Conservation (phyloP, 2,888 invertebrate genomes). For the Liposcelis brunnea region DNA sequence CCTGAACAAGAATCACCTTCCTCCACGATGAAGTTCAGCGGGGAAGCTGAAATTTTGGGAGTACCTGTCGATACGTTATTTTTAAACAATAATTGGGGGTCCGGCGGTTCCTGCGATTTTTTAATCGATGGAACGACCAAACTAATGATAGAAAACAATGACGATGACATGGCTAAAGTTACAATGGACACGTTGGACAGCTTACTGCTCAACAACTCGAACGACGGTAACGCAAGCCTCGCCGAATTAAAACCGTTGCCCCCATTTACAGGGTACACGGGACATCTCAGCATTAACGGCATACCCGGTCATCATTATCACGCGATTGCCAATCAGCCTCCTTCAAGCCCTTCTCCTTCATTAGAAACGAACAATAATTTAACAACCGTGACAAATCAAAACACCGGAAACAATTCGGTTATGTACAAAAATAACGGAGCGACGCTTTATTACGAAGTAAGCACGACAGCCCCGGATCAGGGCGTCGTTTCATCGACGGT, state of each 20-base stretch:
- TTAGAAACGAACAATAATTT: slow-evolving; percentile 21
- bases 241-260: slow-evolving; percentile 74
- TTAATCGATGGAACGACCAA: slow-evolving; percentile 38
- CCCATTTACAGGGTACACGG: slow-evolving; percentile 73
- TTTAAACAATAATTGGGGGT: slow-evolving; percentile 51
- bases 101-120: slow-evolving; percentile 33
- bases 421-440: slow-evolving; percentile 12
- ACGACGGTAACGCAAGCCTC: slow-evolving; percentile 43
- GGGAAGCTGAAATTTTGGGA: slow-evolving; percentile 20
- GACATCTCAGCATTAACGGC: slow-evolving; percentile 71
- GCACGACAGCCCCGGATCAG: slow-evolving; percentile 21
- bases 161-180: slow-evolving; percentile 25
- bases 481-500: slow-evolving; percentile 31
- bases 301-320: slow-evolving; percentile 78
- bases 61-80: slow-evolving; percentile 45
- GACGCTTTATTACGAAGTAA: slow-evolving; percentile 21
- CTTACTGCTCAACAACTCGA: slow-evolving; percentile 35
- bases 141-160: slow-evolving; percentile 19
- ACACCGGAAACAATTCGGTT: slow-evolving; percentile 25
- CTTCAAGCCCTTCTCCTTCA: slow-evolving; percentile 24
- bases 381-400: slow-evolving; percentile 22
- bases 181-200: slow-evolving; percentile 55
- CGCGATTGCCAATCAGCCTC: slow-evolving; percentile 44
- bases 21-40: slow-evolving; percentile 23
- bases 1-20: not conserved